phyloP scores from a whole-genome alignment of 2,113 vertebrate species.

The Chelonoidis abingdonii region DNA sequence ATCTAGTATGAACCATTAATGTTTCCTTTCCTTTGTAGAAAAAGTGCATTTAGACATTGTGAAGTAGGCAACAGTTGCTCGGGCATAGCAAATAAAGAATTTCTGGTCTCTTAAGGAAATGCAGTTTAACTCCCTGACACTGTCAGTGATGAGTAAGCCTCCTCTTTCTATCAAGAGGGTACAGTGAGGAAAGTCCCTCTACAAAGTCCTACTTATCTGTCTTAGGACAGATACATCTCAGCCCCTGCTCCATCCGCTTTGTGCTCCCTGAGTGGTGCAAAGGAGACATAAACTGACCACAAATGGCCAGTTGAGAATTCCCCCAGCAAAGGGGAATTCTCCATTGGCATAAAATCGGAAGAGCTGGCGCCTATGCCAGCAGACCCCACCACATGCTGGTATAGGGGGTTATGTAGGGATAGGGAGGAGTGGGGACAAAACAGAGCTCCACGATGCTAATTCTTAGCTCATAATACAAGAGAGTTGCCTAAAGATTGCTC shows the following conservation, averaged over 20 bases:
- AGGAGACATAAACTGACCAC: not conserved
- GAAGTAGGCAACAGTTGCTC: not conserved
- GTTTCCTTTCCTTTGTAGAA: not conserved
- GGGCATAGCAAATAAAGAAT: not conserved
- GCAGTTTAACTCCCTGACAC: not conserved
- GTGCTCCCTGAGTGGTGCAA: not conserved
- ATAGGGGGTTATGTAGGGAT: not conserved
- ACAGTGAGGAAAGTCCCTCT: slow-evolving; percentile 12
- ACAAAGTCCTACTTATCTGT: not conserved
- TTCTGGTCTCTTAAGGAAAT: accelerated
- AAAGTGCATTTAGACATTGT: not conserved
- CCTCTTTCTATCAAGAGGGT: not conserved
- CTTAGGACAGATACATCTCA: not conserved
- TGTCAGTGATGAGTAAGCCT: not conserved
- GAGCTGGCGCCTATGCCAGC: not conserved
- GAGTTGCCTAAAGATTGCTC: not conserved
- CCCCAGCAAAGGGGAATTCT: slow-evolving; percentile 3
- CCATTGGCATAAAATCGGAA: not conserved
- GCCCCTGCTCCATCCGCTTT: slow-evolving; percentile 19
- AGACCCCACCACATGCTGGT: accelerated
- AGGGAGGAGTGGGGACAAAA: accelerated
- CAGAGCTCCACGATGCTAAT: not conserved
- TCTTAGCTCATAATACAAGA: not conserved
- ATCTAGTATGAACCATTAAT: not conserved
- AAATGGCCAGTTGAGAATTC: not conserved